Evolutionary conservation across 2,888 invertebrate genomes (phyloP).

Genomic region (Brachyptera risi): DNA sequence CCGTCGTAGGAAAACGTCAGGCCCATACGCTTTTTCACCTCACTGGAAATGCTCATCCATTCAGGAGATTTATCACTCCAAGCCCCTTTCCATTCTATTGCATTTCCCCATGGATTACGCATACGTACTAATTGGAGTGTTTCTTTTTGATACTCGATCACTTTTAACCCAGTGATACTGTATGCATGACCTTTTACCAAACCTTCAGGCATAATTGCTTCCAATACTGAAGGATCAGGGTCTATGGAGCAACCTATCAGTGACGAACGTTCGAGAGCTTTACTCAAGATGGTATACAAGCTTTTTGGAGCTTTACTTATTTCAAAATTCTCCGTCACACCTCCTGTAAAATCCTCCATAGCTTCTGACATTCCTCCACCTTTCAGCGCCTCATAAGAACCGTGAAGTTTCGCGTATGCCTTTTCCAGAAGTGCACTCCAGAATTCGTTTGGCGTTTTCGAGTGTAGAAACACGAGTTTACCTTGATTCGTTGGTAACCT

Average conservation of each 20-base stretch:
- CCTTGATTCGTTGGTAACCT: slow-evolving; percentile 82
- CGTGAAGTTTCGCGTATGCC: slow-evolving; percentile 93
- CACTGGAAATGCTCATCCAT: slow-evolving; percentile 83
- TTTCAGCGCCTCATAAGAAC: slow-evolving; percentile 95
- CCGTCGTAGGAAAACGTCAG: slow-evolving; percentile 89
- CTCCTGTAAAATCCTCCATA: slow-evolving; percentile 98
- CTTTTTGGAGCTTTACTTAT: slow-evolving; percentile 74
- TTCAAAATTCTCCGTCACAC: slow-evolving; percentile 90
- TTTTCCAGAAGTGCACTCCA: slow-evolving; percentile 95
- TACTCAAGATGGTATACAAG: slow-evolving; percentile 80
- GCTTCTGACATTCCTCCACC: slow-evolving; percentile 98
- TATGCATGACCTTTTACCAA: slow-evolving; percentile 91
- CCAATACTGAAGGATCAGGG: slow-evolving; percentile 77
- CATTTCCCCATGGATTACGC: slow-evolving; percentile 94
- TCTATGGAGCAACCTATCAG: slow-evolving; percentile 96
- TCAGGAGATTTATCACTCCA: slow-evolving; percentile 92
- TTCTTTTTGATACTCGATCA: slow-evolving; percentile 76
- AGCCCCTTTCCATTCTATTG: slow-evolving; percentile 90
- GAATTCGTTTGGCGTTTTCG: slow-evolving; percentile 84
- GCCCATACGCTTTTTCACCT: slow-evolving; percentile 81
- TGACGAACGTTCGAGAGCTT: slow-evolving; percentile 87
- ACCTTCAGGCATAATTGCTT: slow-evolving; percentile 76
- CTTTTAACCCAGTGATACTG: slow-evolving; percentile 80
- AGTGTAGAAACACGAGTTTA: slow-evolving; percentile 81
- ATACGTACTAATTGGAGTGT: slow-evolving; percentile 80